Conservation (phyloP, 2,113 vertebrate genomes). For the Halichoerus grypus region DNA sequence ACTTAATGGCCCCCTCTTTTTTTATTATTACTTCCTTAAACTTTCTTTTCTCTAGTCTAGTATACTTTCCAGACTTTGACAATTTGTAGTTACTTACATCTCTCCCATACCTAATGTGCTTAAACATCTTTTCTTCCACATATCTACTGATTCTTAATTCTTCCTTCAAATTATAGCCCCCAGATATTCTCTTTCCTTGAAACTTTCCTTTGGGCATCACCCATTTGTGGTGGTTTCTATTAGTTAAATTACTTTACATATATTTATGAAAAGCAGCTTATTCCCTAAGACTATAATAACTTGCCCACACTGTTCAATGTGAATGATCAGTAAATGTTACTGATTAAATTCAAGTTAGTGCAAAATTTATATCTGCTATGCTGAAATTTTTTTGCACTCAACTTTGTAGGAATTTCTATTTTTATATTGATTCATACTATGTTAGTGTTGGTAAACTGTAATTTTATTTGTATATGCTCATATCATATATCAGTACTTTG, state of each 20-base stretch:
- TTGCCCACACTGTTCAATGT: neutral
- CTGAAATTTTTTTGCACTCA: constrained; percentile 4
- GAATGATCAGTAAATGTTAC: neutral
- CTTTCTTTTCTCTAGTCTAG: neutral
- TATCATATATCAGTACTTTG: neutral
- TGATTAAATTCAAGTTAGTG: neutral
- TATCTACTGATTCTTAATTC: neutral
- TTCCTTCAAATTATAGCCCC: neutral
- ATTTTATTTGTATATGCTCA: neutral
- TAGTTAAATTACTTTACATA: neutral
- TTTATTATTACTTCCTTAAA: neutral
- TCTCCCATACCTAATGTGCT: neutral
- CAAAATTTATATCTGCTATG: neutral
- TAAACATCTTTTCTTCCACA: neutral
- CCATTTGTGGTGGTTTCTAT: neutral
- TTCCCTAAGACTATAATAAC: neutral
- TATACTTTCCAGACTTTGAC: neutral
- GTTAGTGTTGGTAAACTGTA: neutral
- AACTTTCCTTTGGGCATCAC: neutral
- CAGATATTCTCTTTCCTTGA: neutral
- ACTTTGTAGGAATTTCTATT: neutral
- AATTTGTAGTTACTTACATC: neutral
- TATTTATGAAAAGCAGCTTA: neutral
- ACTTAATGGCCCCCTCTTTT: neutral
- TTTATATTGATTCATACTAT: neutral